Evolutionary conservation across 2,113 vertebrate species (phyloP), one percentile per base, ranked within the genome.

Genomic region (Psephotus haematonotus): DNA sequence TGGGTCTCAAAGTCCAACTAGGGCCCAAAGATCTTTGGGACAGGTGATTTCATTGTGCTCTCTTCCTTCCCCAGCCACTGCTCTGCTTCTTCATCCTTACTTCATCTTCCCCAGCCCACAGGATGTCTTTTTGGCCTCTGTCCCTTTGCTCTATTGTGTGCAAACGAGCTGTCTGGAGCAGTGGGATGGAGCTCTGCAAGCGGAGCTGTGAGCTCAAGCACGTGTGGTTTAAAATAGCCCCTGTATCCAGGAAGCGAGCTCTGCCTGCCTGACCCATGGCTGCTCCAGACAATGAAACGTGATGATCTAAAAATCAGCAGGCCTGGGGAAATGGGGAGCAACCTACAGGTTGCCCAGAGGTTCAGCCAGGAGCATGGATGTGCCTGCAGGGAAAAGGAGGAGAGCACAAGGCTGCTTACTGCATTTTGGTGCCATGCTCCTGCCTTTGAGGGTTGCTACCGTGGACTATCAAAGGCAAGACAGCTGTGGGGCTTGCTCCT

Each of bases 171-270:
- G 8, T 94, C 72, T 3, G 2, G 62, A 25, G 59, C 6, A 3
- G 68, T 27, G 59, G 46, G 63, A 88, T 75, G 71, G 53, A 91
- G 35, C 37, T 64, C 44, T 69, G 82, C 57, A 53, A 50, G 46
- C 8, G 0, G 64, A 84, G 39, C 87, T 82, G 76, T 55, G 71
- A 82, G 28, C 88, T 27, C 1, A 0, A 75, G 77, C 62, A 50
- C 5, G 4, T 59, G 81, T 86, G 55, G 72, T 96, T 95, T 92
- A 95, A 92, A 96, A 93, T 95, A 95, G 84, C 69, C 52, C 24
- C 55, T 79, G 74, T 86, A 86, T 93, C 91, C 95, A 93, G 95
- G 96, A 95, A 97, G 77, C 17, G 0, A 86, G 59, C 50, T 81
- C 87, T 84, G 90, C 77, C 84, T 92, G 72, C 69, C 41, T 7